Conservation (phyloP, 2,113 vertebrate genomes). For the Nycticryphes semicollaris region DNA sequence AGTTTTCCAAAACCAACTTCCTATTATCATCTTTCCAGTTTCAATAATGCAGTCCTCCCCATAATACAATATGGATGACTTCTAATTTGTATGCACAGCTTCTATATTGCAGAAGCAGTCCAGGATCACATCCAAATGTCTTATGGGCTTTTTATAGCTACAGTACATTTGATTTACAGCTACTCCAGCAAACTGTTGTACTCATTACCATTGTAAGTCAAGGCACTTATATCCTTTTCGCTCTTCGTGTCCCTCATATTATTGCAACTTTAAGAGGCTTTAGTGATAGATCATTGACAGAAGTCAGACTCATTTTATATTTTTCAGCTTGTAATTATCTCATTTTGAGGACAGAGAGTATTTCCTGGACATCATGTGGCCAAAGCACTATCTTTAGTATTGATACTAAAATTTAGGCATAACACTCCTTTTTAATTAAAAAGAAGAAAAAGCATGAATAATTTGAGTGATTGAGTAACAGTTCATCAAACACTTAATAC, state of each 20-base stretch:
- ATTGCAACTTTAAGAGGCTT: constrained; percentile 58
- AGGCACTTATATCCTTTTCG: constrained; percentile 46
- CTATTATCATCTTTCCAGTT: not conserved
- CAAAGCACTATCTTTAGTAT: not conserved
- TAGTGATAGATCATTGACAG: constrained; percentile 45
- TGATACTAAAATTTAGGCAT: not conserved
- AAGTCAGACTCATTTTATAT: constrained; percentile 19
- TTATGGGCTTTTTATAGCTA: constrained; percentile 61
- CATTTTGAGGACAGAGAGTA: not conserved
- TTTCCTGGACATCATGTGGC: not conserved
- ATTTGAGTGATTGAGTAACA: not conserved
- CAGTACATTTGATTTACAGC: constrained; percentile 72
- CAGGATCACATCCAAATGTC: constrained; percentile 59
- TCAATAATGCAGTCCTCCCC: not conserved
- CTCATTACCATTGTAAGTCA: constrained; percentile 62
- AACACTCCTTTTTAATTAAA: not conserved
- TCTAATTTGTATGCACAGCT: constrained; percentile 54
- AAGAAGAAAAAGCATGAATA: not conserved
- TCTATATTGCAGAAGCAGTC: not conserved
- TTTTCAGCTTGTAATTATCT: constrained; percentile 38
- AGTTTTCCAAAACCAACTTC: constrained; percentile 26
- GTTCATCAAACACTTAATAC: constrained; percentile 19
- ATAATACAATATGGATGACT: not conserved
- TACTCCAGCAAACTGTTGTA: constrained; percentile 63
- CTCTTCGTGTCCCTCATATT: constrained; percentile 40